A percentile compares a stretch with the other conserved stretches of the same genome.
These are phyloP conservation scores for Rhamnusium bicolor DNA, from an alignment of 2,888 invertebrate genomes.

Conservation along the genomic window DNA sequence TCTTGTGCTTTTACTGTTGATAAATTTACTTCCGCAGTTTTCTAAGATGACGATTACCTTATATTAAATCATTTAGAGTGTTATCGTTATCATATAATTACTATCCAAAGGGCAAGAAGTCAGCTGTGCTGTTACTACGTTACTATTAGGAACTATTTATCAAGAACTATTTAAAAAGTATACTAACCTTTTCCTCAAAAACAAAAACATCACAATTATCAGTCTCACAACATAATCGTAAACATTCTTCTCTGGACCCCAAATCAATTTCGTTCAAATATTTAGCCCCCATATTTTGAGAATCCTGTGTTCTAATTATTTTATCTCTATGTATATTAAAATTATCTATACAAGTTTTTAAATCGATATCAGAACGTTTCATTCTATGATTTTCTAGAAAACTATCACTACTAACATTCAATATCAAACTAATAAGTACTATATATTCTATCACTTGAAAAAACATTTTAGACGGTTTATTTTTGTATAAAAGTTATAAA, in stretches of 20 bases:
- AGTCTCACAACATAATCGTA: slow-evolving; percentile 90
- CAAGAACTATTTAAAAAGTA: neutral
- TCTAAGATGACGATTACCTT: too few relatives aligned
- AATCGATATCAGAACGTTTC: slow-evolving; percentile 73
- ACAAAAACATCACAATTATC: slow-evolving; percentile 92
- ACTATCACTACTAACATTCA: slow-evolving; percentile 38
- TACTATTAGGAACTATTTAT: too few relatives aligned
- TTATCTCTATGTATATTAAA: slow-evolving; percentile 91
- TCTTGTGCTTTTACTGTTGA: too few relatives aligned
- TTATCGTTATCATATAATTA: too few relatives aligned
- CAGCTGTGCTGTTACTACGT: too few relatives aligned
- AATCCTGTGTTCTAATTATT: slow-evolving; percentile 93
- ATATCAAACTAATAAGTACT: slow-evolving; percentile 28
- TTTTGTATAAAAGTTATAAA: slow-evolving; percentile 44
- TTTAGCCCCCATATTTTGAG: slow-evolving; percentile 89
- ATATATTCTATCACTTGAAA: neutral
- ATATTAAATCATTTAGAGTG: too few relatives aligned
- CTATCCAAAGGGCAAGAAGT: too few relatives aligned
- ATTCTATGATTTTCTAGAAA: slow-evolving; percentile 34
- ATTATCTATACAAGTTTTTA: slow-evolving; percentile 81
- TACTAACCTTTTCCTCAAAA: slow-evolving; percentile 89
- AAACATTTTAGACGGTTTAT: slow-evolving; percentile 29
- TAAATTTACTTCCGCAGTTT: too few relatives aligned
- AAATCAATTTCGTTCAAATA: slow-evolving; percentile 90
- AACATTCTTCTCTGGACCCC: slow-evolving; percentile 85